These are phyloP conservation scores for Baccha elongata DNA, from an alignment of 2,888 invertebrate genomes.

Conservation along the genomic window DNA sequence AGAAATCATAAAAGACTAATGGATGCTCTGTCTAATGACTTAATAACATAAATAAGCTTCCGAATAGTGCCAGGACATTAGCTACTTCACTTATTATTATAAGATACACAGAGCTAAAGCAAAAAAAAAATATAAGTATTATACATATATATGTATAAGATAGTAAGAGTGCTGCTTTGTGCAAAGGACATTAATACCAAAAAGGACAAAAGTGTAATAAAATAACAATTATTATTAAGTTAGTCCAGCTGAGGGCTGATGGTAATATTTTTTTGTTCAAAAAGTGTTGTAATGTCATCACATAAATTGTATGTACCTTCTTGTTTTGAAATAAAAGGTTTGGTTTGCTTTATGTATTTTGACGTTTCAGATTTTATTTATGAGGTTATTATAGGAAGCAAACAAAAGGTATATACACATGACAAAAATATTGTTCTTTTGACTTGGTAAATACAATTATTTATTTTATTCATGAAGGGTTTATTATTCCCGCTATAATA, in stretches of 20 bases:
- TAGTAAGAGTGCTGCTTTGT: conserved; percentile 23
- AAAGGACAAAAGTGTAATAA: conserved; percentile 33
- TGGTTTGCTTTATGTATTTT: conserved; percentile 10
- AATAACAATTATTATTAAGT: conserved; percentile 42
- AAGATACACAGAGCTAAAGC: background rate
- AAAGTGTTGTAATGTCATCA: conserved; percentile 28
- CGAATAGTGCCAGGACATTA: conserved; percentile 37
- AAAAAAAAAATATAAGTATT: no score
- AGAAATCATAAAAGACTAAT: conserved; percentile 29
- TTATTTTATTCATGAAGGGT: no score
- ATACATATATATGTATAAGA: no score
- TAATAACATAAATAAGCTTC: conserved; percentile 64
- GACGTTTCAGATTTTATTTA: conserved; percentile 1
- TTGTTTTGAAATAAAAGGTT: conserved; percentile 24
- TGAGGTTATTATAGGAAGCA: conserved; percentile 26
- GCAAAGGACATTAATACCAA: conserved; percentile 34
- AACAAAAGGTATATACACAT: background rate
- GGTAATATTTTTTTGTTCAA: background rate
- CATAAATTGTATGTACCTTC: conserved; percentile 32
- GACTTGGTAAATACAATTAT: no score
- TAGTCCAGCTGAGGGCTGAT: conserved; percentile 13
- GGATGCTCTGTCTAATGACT: conserved; percentile 52
- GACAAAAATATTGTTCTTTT: background rate
- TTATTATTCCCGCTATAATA: no score
- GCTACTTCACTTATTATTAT: conserved; percentile 26